phyloP scores from a whole-genome alignment of 2,797 vertebrate species.

The Vireo griseus region DNA sequence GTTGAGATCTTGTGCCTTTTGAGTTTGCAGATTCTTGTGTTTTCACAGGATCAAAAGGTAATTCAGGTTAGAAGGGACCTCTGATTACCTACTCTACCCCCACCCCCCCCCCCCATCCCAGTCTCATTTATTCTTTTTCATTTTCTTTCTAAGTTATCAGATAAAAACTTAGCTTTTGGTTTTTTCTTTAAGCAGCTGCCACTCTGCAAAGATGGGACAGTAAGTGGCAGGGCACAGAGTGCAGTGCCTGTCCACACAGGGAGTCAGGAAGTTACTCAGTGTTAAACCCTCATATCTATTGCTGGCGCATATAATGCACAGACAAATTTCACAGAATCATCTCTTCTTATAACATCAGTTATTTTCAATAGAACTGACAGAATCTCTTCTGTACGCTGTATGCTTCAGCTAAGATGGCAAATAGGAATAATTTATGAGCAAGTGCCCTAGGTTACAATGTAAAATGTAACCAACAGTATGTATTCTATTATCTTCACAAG shows the following conservation, averaged over 20 bases:
- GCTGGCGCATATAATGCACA: rapidly evolving
- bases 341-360: background rate
- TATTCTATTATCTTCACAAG: no score
- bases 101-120: rapidly evolving
- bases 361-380: background rate
- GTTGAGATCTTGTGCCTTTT: background rate
- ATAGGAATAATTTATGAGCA: background rate
- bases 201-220: background rate
- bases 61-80: background rate
- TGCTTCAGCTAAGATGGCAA: background rate
- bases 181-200: background rate
- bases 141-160: background rate
- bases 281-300: background rate
- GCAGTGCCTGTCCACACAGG: rapidly evolving
- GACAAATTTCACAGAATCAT: background rate
- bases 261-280: background rate
- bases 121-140: background rate
- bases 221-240: background rate
- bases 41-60: background rate
- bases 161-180: background rate
- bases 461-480: no score
- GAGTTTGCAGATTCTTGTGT: background rate
- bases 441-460: no score
- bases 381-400: background rate
- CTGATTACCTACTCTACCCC: background rate